These are phyloP conservation scores for Lates japonicus DNA, from an alignment of 2,797 vertebrate species.

Conservation along the genomic window DNA sequence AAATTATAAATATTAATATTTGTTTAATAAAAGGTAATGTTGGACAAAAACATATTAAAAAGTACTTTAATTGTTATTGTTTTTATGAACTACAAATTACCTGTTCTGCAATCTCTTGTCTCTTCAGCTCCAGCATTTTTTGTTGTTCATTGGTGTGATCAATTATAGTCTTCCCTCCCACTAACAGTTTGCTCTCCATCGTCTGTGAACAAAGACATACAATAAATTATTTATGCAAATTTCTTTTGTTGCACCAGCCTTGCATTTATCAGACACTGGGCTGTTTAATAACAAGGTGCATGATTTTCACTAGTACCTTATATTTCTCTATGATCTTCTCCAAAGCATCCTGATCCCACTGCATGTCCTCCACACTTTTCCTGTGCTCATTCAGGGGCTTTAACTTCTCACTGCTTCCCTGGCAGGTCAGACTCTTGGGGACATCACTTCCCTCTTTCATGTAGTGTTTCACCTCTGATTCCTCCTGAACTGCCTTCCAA, in stretches of 20 bases:
- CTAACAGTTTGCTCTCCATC: slow-evolving; percentile 97
- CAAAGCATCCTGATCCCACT: slow-evolving; percentile 93
- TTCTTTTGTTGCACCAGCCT: slow-evolving; percentile 55
- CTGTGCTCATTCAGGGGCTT: slow-evolving; percentile 91
- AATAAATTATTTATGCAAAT: slow-evolving; percentile 67
- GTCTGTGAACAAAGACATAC: slow-evolving; percentile 83
- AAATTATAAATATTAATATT: background rate
- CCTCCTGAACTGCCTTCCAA: slow-evolving; percentile 84
- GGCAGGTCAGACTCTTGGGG: slow-evolving; percentile 87
- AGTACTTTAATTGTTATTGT: background rate
- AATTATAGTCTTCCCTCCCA: slow-evolving; percentile 96
- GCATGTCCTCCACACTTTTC: slow-evolving; percentile 92
- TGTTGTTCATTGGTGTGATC: slow-evolving; percentile 99
- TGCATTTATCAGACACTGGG: slow-evolving; percentile 11
- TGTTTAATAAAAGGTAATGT: background rate
- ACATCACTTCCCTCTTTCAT: slow-evolving; percentile 87
- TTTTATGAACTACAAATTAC: slow-evolving; percentile 70
- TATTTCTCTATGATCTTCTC: slow-evolving; percentile 95
- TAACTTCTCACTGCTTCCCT: slow-evolving; percentile 89
- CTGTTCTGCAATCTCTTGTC: slow-evolving; percentile 95
- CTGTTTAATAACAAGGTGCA: slow-evolving; percentile 56
- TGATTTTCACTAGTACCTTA: slow-evolving; percentile 86
- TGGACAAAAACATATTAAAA: background rate
- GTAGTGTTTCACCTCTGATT: slow-evolving; percentile 88
- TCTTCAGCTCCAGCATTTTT: slow-evolving; percentile 94